Evolutionary conservation across 2,888 invertebrate species (phyloP).

Genomic region (Carpatolechia fugitivella): DNA sequence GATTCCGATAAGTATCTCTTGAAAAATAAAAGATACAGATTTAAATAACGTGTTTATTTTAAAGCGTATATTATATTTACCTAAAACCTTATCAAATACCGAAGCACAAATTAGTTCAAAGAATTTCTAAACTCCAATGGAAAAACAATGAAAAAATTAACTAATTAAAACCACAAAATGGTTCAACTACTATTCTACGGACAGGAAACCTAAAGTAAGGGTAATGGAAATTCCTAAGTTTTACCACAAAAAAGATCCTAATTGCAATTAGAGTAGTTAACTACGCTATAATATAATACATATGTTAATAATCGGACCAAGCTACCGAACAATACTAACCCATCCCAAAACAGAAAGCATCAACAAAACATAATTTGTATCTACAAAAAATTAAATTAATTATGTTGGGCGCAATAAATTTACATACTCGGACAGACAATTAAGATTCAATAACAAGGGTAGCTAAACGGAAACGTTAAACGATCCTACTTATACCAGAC

Average conservation of each 20-base stretch:
- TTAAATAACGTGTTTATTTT: not conserved
- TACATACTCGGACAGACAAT: conserved; percentile 26
- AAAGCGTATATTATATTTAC: not conserved
- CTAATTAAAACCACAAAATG: no score
- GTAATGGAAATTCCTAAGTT: no score
- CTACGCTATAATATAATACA: no score
- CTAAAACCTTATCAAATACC: no score
- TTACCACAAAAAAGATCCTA: no score
- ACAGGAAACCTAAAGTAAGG: no score
- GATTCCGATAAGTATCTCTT: conserved; percentile 12
- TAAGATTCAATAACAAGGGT: conserved; percentile 28
- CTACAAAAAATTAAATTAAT: conserved; percentile 10
- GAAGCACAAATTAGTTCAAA: no score
- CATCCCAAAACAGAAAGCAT: not conserved
- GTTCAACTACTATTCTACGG: no score
- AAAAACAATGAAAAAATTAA: no score
- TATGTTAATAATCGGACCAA: no score
- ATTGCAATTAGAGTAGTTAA: no score
- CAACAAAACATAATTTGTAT: conserved; percentile 4
- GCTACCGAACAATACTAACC: not conserved
- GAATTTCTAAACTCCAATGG: no score
- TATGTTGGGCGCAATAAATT: conserved; percentile 12
- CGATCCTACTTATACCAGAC: conserved; percentile 19
- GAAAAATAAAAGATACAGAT: conserved; percentile 12
- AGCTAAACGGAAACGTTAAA: conserved; percentile 28